Percentiles rank a stretch among this genome's conserved stretches.
These are phyloP conservation scores for Odontophorus gujanensis DNA, from an alignment of 2,113 vertebrate genomes.

Conservation along the genomic window DNA sequence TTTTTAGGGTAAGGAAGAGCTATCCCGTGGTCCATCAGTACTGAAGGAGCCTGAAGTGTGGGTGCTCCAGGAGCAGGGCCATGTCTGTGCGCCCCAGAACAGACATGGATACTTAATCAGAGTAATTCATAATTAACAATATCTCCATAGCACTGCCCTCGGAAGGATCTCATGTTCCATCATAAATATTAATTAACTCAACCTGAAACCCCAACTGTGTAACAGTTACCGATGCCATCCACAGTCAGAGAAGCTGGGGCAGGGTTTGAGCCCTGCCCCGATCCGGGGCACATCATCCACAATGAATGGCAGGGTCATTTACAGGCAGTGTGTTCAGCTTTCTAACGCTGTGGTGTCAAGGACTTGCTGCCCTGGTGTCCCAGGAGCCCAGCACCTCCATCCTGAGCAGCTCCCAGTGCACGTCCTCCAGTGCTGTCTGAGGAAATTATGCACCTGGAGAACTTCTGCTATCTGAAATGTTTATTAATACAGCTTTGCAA, in stretches of 20 bases:
- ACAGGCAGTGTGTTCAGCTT: not conserved
- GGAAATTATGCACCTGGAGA: not conserved
- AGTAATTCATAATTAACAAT: conserved; percentile 11
- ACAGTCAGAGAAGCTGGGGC: conserved; percentile 54
- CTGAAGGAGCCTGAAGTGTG: not conserved
- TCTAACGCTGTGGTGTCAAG: not conserved
- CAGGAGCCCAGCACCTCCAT: not conserved
- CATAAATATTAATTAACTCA: conserved; percentile 48
- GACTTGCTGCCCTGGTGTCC: not conserved
- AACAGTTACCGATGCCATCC: conserved; percentile 12
- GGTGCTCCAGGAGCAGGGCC: not conserved
- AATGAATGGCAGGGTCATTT: not conserved
- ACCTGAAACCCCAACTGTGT: not conserved
- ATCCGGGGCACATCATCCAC: not conserved
- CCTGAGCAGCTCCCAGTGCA: not conserved
- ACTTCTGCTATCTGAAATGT: not conserved
- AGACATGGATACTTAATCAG: not conserved
- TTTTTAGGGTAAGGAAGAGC: not conserved
- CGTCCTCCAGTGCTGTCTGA: rapidly evolving
- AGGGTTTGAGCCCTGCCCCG: not conserved
- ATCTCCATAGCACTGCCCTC: not conserved
- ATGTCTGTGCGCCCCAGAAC: not conserved
- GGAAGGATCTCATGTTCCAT: not conserved
- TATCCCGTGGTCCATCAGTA: not conserved
- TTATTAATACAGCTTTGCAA: not conserved